These are phyloP conservation scores for Drosophila sp. DNA, from an alignment of 1,140 invertebrate species.

Conservation along the genomic window DNA sequence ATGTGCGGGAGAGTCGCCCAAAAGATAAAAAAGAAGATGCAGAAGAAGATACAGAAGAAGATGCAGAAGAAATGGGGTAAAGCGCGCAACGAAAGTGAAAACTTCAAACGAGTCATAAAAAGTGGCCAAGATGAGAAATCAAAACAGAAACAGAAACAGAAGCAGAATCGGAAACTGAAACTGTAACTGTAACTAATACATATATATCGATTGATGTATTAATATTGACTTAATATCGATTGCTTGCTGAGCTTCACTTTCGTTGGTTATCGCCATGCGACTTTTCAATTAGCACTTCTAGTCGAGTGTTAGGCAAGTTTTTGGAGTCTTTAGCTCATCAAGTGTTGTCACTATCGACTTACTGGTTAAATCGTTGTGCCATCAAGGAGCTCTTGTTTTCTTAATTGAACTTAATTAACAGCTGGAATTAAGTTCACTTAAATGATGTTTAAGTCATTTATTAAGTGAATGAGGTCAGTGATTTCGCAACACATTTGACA, in stretches of 20 bases:
- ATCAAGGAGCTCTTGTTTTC: constrained; percentile 24
- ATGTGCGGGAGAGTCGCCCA: constrained; percentile 28
- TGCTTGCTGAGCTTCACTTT: constrained; percentile 36
- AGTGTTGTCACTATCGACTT: constrained; percentile 16
- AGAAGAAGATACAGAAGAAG: no score
- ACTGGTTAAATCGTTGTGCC: neutral
- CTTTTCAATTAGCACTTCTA: constrained; percentile 43
- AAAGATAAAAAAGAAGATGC: no score
- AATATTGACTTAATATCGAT: neutral
- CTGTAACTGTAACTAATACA: constrained; percentile 9
- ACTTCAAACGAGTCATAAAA: constrained; percentile 8
- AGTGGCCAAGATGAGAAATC: constrained; percentile 16
- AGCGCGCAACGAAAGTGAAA: constrained; percentile 45
- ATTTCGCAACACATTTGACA: neutral
- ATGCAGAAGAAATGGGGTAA: neutral
- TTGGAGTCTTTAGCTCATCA: neutral
- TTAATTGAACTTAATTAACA: constrained; percentile 15
- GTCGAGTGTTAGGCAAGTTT: constrained; percentile 26
- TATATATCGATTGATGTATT: constrained; percentile 23
- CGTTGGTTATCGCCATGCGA: constrained; percentile 20
- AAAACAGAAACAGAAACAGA: neutral
- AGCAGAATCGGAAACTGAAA: constrained; percentile 14
- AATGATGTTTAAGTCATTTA: neutral
- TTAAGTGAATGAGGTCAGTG: neutral
- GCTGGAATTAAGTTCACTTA: neutral